Conservation (phyloP, 2,888 invertebrate genomes). For the Coenonympha glycerion region DNA sequence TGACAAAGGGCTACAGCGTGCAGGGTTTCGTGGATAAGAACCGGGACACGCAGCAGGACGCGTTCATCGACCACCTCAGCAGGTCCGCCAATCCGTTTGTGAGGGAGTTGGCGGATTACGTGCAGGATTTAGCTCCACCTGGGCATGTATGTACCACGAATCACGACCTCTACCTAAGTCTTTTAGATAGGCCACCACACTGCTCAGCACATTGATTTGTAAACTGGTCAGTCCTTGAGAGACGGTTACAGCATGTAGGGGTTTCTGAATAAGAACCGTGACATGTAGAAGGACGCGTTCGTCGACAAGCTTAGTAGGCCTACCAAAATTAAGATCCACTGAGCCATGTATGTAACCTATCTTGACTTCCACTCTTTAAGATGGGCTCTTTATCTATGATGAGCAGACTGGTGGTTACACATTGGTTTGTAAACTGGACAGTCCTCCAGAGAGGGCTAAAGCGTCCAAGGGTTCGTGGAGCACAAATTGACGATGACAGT, state of each 20-base stretch:
- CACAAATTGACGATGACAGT: no score
- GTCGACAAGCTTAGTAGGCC: constrained; percentile 92
- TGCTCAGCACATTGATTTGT: no score
- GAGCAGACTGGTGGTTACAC: no score
- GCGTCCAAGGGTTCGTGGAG: constrained; percentile 88
- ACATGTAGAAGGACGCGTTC: constrained; percentile 94
- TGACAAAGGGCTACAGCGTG: no score
- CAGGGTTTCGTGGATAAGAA: constrained; percentile 94
- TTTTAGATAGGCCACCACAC: no score
- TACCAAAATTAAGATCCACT: constrained; percentile 79
- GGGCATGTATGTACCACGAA: constrained; percentile 82
- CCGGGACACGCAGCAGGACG: constrained; percentile 93
- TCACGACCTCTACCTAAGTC: no score
- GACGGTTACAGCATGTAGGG: constrained; percentile 86
- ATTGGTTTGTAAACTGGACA: no score
- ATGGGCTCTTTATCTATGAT: no score
- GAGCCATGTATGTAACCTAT: constrained; percentile 81
- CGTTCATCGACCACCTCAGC: constrained; percentile 91
- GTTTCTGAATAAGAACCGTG: constrained; percentile 92
- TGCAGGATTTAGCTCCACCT: constrained; percentile 72
- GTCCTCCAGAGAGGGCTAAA: no score
- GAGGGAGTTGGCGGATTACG: constrained; percentile 80
- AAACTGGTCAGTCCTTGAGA: no score
- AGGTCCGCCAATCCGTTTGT: constrained; percentile 89
- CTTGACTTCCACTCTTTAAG: no score